These are phyloP conservation scores for Eueremaeus valkanovi DNA, from an alignment of 2,888 invertebrate genomes.

Conservation along the genomic window DNA sequence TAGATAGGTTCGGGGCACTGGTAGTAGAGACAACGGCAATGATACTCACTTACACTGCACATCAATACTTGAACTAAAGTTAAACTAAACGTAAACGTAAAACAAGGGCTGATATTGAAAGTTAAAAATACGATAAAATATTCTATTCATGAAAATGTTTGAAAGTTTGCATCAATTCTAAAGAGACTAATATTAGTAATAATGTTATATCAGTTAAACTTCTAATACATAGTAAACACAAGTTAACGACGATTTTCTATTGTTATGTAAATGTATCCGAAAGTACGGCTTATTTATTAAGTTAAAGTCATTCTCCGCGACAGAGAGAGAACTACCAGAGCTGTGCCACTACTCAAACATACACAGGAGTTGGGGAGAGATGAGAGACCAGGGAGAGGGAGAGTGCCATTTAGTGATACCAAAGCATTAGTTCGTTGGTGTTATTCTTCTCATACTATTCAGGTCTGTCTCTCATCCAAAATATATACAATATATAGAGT, in stretches of 20 bases:
- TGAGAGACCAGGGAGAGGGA: neutral
- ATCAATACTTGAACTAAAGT: neutral
- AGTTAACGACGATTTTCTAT: constrained; percentile 2
- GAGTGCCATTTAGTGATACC: constrained; percentile 37
- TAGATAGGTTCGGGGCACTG: neutral
- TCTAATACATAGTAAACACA: constrained; percentile 2
- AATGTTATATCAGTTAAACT: constrained; percentile 14
- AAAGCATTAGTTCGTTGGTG: constrained; percentile 31
- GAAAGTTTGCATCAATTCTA: neutral
- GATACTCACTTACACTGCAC: constrained; percentile 13
- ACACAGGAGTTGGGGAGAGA: neutral
- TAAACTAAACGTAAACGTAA: neutral
- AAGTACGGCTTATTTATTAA: constrained; percentile 20
- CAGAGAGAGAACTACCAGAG: constrained; percentile 1
- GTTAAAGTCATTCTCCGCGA: neutral
- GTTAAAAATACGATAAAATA: neutral
- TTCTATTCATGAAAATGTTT: constrained; percentile 10
- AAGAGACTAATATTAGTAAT: constrained; percentile 19
- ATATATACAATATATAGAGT: no score
- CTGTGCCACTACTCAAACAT: constrained; percentile 14
- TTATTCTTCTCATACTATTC: neutral
- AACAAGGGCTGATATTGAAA: neutral
- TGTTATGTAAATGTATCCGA: constrained; percentile 21
- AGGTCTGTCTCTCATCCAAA: neutral
- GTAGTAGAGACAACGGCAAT: neutral